These are phyloP conservation scores for Sesia bembeciformis DNA, from an alignment of 2,888 invertebrate species.

Conservation along the genomic window DNA sequence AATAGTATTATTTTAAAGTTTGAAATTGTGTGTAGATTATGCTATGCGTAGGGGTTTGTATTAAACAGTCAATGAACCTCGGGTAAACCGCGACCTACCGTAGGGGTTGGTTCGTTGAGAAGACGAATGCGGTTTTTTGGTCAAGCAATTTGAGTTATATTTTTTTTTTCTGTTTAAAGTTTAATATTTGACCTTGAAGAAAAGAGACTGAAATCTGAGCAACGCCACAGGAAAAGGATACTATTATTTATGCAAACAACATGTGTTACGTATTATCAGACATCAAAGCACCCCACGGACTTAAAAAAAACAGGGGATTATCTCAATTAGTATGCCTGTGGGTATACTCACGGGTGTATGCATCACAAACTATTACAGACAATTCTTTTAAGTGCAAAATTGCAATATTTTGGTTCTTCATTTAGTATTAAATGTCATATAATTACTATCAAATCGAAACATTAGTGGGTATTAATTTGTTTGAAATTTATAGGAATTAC, in stretches of 20 bases:
- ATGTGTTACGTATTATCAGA: too few relatives aligned
- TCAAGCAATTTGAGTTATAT: neutral
- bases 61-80: conserved; percentile 53
- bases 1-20: neutral
- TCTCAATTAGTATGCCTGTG: conserved; percentile 24
- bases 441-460: too few relatives aligned
- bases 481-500: too few relatives aligned
- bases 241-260: too few relatives aligned
- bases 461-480: too few relatives aligned
- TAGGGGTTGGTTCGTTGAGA: conserved; percentile 28
- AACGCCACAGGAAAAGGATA: too few relatives aligned
- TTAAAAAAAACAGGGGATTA: conserved; percentile 15
- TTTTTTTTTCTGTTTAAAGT: neutral
- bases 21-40: conserved; percentile 9
- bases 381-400: neutral
- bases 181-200: too few relatives aligned
- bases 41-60: conserved; percentile 28
- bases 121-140: conserved; percentile 2
- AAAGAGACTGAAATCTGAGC: too few relatives aligned
- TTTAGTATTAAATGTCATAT: too few relatives aligned
- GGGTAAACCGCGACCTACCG: conserved; percentile 63
- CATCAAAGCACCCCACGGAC: neutral
- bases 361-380: conserved; percentile 21
- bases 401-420: too few relatives aligned
- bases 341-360: conserved; percentile 16